Base-by-base conservation (phyloP, 2,113 vertebrate genomes). In the Tichodroma muraria region DNA sequence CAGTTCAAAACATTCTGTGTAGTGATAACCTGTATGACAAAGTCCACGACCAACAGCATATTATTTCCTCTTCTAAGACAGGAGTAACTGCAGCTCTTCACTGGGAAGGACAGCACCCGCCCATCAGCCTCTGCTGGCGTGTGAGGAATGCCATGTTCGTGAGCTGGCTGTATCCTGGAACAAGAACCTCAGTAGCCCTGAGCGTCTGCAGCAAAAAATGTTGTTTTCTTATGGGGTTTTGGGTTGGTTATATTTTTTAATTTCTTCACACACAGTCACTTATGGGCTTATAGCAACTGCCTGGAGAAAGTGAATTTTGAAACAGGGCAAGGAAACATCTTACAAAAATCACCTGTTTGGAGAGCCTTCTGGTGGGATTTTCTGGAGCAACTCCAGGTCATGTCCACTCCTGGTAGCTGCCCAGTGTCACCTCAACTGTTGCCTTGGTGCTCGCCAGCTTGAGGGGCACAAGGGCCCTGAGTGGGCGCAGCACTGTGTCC, bases 131-230 rank as follows among this genome's bases (percentile, higher is more conserved):
- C 1, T 6, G 38, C 42, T 8, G 3, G 35, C 0, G 0, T 17
- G 9, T 33, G 30, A 57, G 56, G 33, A 71, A 11, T 0, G 0
- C 42, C 21, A 2, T 18, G 7, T 0, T 0, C 6, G 1, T 49
- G 15, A 52, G 31, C n/a, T 53, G 33, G 19, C 54, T 45, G 18
- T 42, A 40, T 40, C 35, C 72, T 12, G 5, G 15, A 28, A 15
- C 9, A n/a, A 54, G 45, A 53, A 57, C 14, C 14, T 52, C 61
- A 28, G 7, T 8, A 68, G 31, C 40, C 40, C 63, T 11, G 42
- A 40, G 31, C 31, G 40, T 42, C 37, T 17, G 17, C 33, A 50
- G 40, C 8, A 31, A 31, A 37, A 66, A 65, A 2, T 35, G 4
- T 11, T 76, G 13, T 28, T 63, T 59, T 21, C 52, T 69, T 22